Evolutionary conservation across 2,888 invertebrate species (phyloP), one percentile per base, ranked within the genome.

Genomic region (Acleris laterana): DNA sequence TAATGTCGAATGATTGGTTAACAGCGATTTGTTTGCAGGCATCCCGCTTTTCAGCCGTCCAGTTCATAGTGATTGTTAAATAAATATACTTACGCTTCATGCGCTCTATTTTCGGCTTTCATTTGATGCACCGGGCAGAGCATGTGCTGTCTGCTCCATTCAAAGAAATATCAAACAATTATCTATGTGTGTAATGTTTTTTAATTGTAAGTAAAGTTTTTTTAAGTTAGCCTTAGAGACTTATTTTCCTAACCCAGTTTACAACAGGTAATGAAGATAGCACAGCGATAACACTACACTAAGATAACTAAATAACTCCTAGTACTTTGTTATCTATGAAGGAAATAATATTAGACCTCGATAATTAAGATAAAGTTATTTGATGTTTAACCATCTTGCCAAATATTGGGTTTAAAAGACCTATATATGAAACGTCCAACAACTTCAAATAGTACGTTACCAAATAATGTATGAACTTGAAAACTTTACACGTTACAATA

Each of bases 281-380:
- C 22, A 46, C 11, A 52, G 25, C 52, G 52, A 62, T 56, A 51
- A 42, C n/a, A 19, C 5, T 46, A 38, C 25, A 58, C 74, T 74
- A 70, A 74, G 70, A 72, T 73, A 70, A 65, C 66, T n/a, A 48
- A 28, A 59, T 52, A 51, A 28, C 63, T 22, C 56, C 58, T 70
- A 63, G 68, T 71, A 69, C 44, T 56, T 51, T 55, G 61, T 64
- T 75, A 75, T 72, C 71, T 51, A 62, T 32, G 69, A 69, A 85
- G 89, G 86, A 88, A 89, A 84, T 79, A 70, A 74, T 67, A 77
- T 76, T 71, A 72, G 79, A 69, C 77, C 78, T 77, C 74, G 80
- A 78, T 82, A 77, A 79, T 77, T 72, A 70, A 69, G 78, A 81
- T 81, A 82, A 74, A 58, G 74, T 72, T 77, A 78, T 79, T 78